A percentile compares a stretch with the other conserved stretches of the same genome.
phyloP scores from a whole-genome alignment of 1,140 invertebrate genomes.

The Bacillus rossius region DNA sequence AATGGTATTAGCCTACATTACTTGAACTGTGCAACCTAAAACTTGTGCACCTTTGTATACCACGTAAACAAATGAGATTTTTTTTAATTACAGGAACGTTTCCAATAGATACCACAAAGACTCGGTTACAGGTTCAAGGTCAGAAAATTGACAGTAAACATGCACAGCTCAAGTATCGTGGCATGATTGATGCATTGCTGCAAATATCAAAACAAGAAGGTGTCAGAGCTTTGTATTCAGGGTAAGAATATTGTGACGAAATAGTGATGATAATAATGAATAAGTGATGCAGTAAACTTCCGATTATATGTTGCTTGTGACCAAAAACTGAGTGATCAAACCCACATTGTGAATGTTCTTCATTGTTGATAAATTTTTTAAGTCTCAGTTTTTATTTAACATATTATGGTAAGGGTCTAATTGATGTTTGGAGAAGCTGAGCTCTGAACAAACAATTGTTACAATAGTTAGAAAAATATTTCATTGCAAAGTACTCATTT shows the following conservation, averaged over 20 bases:
- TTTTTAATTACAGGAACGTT: constrained; percentile 76
- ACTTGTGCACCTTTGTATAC: constrained; percentile 7
- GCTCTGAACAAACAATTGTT: no score
- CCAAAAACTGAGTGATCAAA: no score
- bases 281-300: background rate
- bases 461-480: no score
- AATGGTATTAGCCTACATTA: background rate
- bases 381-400: no score
- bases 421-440: no score
- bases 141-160: constrained; percentile 75
- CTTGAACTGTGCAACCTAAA: background rate
- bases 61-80: constrained; percentile 9
- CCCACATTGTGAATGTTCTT: no score
- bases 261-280: background rate
- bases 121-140: constrained; percentile 91
- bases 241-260: constrained; percentile 50
- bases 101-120: constrained; percentile 95
- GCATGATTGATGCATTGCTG: constrained; percentile 86
- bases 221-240: constrained; percentile 69
- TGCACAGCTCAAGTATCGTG: constrained; percentile 74
- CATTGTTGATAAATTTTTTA: no score
- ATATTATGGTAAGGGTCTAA: no score
- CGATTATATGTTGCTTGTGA: background rate
- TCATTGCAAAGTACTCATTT: no score
- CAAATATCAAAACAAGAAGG: constrained; percentile 82